Percentiles rank a stretch among this genome's conserved stretches.
phyloP scores from a whole-genome alignment of 2,113 vertebrate species.

The Pterocles burchelli region DNA sequence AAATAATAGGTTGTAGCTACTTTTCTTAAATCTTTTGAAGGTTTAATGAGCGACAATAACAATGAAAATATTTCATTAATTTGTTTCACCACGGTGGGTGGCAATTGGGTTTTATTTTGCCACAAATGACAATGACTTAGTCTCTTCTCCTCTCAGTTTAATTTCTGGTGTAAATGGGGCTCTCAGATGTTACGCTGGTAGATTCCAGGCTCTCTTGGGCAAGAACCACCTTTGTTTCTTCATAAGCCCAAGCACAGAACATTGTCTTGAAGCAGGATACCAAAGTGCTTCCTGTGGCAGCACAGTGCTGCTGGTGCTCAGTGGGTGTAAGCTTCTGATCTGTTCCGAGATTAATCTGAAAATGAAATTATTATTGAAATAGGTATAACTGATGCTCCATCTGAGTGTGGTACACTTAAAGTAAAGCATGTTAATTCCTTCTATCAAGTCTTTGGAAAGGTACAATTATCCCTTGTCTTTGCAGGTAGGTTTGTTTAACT shows the following conservation, averaged over 20 bases:
- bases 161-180: neutral
- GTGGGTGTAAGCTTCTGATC: neutral
- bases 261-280: neutral
- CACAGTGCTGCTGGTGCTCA: neutral
- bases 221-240: neutral
- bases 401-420: neutral
- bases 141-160: neutral
- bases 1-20: neutral
- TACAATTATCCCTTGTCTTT: conserved; percentile 14
- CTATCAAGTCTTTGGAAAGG: neutral
- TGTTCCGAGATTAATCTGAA: neutral
- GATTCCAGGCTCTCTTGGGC: neutral
- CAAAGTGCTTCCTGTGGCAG: neutral
- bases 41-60: neutral
- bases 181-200: neutral
- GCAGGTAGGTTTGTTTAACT: conserved; percentile 44
- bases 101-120: neutral
- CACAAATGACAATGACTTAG: neutral
- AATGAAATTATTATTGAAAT: neutral
- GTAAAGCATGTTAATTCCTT: neutral
- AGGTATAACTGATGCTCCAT: neutral
- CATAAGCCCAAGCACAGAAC: neutral
- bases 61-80: neutral
- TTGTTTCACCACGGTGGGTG: neutral
- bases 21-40: neutral